Conservation (phyloP, 2,888 invertebrate genomes). For the Euplagia quadripunctaria region DNA sequence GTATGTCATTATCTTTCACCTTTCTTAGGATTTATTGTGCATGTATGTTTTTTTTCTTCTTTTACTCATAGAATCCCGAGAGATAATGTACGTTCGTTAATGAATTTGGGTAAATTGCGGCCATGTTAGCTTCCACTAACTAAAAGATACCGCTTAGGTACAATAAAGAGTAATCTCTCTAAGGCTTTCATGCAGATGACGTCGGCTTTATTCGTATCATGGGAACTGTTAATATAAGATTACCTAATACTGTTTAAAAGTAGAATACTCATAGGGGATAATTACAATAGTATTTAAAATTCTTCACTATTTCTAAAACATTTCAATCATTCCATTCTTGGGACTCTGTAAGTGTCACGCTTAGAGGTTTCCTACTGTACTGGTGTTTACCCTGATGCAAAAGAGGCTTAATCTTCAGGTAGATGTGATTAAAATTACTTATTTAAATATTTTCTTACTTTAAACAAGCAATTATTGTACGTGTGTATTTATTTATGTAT, state of each 20-base stretch:
- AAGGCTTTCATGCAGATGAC: not conserved
- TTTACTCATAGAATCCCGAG: conserved; percentile 11
- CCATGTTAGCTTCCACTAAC: conserved; percentile 15
- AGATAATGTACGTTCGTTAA: conserved; percentile 12
- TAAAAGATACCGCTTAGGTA: conserved; percentile 1
- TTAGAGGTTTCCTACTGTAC: too few relatives aligned
- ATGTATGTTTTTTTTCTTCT: conserved; percentile 18
- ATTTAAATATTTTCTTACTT: too few relatives aligned
- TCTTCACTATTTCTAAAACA: too few relatives aligned
- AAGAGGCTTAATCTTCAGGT: too few relatives aligned
- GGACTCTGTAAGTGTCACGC: not conserved
- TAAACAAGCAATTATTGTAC: too few relatives aligned
- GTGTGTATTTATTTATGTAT: too few relatives aligned
- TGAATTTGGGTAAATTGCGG: conserved; percentile 23
- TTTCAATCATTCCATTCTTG: not conserved
- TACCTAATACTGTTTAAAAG: not conserved
- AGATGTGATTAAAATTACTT: too few relatives aligned
- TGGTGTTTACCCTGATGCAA: too few relatives aligned
- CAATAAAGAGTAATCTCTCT: not conserved
- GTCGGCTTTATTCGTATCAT: not conserved
- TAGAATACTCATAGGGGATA: not conserved
- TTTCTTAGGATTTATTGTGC: conserved; percentile 38
- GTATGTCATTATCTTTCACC: conserved; percentile 39
- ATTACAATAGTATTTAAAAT: too few relatives aligned
- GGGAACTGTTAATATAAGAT: not conserved